These are phyloP conservation scores for Ips typographus DNA, from an alignment of 1,140 invertebrate species.

Conservation along the genomic window DNA sequence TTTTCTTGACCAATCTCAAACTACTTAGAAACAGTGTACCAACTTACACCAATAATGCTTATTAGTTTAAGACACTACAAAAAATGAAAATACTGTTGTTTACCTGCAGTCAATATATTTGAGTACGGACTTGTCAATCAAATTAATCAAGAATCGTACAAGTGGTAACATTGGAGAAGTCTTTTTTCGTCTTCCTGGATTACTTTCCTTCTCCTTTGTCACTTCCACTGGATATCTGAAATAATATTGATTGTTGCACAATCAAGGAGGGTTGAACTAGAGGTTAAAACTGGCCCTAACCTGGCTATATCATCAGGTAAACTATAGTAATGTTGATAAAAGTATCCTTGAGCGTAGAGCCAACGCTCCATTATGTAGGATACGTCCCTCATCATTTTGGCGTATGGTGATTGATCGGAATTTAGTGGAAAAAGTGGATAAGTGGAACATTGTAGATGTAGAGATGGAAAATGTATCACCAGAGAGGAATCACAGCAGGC, in stretches of 20 bases:
- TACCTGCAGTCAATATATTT: slow-evolving; percentile 31
- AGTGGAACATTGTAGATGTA: slow-evolving; percentile 1
- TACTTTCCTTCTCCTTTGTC: background rate
- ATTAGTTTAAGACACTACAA: no score
- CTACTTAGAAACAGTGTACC: no score
- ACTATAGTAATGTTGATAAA: slow-evolving; percentile 24
- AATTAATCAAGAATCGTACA: slow-evolving; percentile 27
- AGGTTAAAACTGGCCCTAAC: background rate
- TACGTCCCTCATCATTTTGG: slow-evolving; percentile 11
- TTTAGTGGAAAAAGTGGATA: slow-evolving; percentile 19
- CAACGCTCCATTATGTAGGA: slow-evolving; percentile 23
- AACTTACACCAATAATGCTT: no score
- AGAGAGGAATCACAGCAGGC: slow-evolving; percentile 3
- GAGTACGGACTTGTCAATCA: slow-evolving; percentile 25
- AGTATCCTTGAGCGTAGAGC: slow-evolving; percentile 36
- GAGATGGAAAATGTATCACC: slow-evolving; percentile 17
- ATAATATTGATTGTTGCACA: background rate
- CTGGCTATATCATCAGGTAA: slow-evolving; percentile 36
- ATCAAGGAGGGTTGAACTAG: background rate
- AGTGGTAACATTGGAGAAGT: slow-evolving; percentile 8
- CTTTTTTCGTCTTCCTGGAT: background rate
- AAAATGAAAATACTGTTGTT: no score
- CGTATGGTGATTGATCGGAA: slow-evolving; percentile 28
- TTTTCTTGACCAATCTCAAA: no score
- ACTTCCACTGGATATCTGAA: slow-evolving; percentile 28